phyloP scores from a whole-genome alignment of 2,888 invertebrate species.

The Cerastis rubricosa region DNA sequence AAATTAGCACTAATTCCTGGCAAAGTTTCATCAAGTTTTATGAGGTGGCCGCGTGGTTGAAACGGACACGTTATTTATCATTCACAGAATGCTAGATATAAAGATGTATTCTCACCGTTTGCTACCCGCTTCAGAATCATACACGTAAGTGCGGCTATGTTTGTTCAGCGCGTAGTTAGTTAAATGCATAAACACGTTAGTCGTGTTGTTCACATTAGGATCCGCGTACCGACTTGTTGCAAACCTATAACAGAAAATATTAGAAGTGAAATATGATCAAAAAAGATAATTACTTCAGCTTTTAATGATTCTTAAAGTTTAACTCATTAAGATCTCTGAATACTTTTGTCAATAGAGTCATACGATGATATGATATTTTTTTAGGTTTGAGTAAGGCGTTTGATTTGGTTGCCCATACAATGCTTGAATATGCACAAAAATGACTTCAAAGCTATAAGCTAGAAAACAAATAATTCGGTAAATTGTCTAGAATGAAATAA shows the following conservation, averaged over 20 bases:
- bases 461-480: not conserved
- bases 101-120: constrained; percentile 92
- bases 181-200: constrained; percentile 98
- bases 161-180: constrained; percentile 98
- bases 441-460: not conserved
- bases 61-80: no score
- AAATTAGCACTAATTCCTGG: no score
- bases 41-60: no score
- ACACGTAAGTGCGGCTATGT: constrained; percentile 95
- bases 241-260: constrained; percentile 90
- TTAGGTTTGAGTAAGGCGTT: not conserved
- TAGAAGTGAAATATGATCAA: not conserved
- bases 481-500: not conserved
- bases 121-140: constrained; percentile 96
- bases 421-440: not conserved
- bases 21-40: no score
- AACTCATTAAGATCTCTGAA: not conserved
- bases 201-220: constrained; percentile 95
- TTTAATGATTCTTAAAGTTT: not conserved
- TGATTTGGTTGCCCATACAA: constrained; percentile 8
- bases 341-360: not conserved
- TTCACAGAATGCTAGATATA: not conserved
- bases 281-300: not conserved
- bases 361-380: not conserved
- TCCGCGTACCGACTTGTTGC: constrained; percentile 97